Conservation (phyloP, 1,140 invertebrate genomes). For the Marisa cornuarietis region DNA sequence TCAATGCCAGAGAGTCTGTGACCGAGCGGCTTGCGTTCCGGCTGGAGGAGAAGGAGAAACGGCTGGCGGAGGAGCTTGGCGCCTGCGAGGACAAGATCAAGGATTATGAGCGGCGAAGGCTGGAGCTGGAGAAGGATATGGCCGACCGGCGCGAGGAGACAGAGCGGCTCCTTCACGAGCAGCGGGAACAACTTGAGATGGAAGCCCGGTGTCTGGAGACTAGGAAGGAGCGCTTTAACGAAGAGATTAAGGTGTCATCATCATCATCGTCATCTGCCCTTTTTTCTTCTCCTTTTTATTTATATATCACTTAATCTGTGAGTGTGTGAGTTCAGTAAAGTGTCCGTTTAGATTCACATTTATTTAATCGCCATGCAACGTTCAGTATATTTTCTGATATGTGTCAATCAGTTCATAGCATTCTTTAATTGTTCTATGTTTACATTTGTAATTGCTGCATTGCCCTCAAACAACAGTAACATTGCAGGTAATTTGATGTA, state of each 20-base stretch:
- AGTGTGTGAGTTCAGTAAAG: too few relatives aligned
- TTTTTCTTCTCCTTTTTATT: neutral
- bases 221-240: conserved; percentile 48
- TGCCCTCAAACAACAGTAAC: too few relatives aligned
- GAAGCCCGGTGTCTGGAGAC: conserved; percentile 41
- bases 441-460: too few relatives aligned
- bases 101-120: conserved; percentile 45
- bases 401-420: too few relatives aligned
- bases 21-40: conserved; percentile 30
- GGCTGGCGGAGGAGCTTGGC: conserved; percentile 43
- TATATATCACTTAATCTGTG: too few relatives aligned
- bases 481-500: too few relatives aligned
- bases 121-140: conserved; percentile 46
- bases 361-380: too few relatives aligned
- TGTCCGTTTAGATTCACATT: too few relatives aligned
- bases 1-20: conserved; percentile 28
- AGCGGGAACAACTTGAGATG: conserved; percentile 35
- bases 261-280: neutral
- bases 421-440: too few relatives aligned
- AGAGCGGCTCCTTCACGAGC: conserved; percentile 31
- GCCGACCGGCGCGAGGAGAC: conserved; percentile 39
- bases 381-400: too few relatives aligned
- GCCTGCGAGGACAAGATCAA: conserved; percentile 41
- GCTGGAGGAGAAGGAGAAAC: conserved; percentile 48
- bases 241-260: conserved; percentile 47